Conservation (phyloP, 2,113 vertebrate genomes). For the Callorhinus ursinus region DNA sequence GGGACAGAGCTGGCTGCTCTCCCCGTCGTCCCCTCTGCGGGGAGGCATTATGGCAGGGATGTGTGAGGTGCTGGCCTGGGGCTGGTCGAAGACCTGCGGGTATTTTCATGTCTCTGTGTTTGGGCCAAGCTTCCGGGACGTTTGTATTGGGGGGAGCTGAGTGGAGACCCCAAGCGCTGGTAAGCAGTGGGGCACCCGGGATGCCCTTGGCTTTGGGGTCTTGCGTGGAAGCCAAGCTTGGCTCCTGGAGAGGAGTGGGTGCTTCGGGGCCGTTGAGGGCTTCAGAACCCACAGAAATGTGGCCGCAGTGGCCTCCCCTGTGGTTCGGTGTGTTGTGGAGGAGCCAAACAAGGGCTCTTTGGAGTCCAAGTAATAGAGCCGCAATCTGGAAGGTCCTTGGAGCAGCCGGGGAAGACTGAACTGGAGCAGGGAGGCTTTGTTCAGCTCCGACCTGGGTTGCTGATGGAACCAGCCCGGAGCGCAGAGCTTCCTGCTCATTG, state of each 20-base stretch:
- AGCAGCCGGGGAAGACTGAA: neutral
- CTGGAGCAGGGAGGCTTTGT: neutral
- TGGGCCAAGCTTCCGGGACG: neutral
- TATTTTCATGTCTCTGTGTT: neutral
- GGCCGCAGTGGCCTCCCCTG: accelerated
- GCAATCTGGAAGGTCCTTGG: neutral
- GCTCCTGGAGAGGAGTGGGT: neutral
- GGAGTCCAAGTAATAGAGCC: neutral
- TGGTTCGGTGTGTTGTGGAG: neutral
- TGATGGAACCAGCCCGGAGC: neutral
- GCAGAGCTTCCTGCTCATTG: neutral
- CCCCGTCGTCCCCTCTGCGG: accelerated
- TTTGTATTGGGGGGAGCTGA: neutral
- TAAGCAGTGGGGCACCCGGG: accelerated
- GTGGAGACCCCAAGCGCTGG: neutral
- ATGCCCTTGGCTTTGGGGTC: neutral
- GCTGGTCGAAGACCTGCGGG: neutral
- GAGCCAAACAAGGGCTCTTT: too few relatives aligned
- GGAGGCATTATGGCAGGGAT: too few relatives aligned
- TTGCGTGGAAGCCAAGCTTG: neutral
- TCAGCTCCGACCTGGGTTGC: neutral
- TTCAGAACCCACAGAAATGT: neutral
- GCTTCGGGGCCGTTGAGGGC: neutral
- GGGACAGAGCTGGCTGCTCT: too few relatives aligned
- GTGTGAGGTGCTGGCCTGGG: neutral